Conservation (phyloP, 1,140 invertebrate species). For the Procambarus clarkii region DNA sequence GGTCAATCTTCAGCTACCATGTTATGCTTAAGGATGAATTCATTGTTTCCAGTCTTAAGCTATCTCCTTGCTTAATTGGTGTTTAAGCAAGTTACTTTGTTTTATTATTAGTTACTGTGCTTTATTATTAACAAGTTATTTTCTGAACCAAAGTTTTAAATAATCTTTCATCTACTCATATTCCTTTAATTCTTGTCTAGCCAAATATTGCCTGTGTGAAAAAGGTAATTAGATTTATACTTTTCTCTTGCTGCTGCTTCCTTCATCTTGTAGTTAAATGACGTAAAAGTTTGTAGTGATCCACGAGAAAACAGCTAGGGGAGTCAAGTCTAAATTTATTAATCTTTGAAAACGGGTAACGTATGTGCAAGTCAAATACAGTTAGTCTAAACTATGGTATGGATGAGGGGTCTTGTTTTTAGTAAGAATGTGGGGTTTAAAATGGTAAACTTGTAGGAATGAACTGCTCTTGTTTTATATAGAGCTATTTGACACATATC, state of each 20-base stretch:
- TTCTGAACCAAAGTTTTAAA: conserved; percentile 64
- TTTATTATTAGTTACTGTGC: conserved; percentile 51
- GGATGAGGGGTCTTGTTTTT: not conserved
- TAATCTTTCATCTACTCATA: conserved; percentile 61
- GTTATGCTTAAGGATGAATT: conserved; percentile 43
- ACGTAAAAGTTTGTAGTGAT: conserved; percentile 20
- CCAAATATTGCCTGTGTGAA: conserved; percentile 57
- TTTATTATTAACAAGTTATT: conserved; percentile 25
- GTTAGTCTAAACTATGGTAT: not conserved
- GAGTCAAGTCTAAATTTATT: conserved; percentile 20
- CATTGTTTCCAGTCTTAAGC: conserved; percentile 61
- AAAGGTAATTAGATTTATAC: conserved; percentile 46
- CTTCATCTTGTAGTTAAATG: conserved; percentile 53
- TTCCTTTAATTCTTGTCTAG: conserved; percentile 65
- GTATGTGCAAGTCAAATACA: conserved; percentile 4
- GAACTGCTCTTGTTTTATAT: too few relatives aligned
- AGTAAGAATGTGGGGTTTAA: not conserved
- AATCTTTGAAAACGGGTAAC: conserved; percentile 26
- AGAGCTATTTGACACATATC: too few relatives aligned
- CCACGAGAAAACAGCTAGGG: conserved; percentile 21
- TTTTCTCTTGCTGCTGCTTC: conserved; percentile 33
- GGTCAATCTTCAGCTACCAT: too few relatives aligned
- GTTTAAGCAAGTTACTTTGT: conserved; percentile 50
- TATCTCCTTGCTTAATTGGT: conserved; percentile 55
- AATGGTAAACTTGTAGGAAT: too few relatives aligned